These are phyloP conservation scores for Paracanthobrama guichenoti DNA, from an alignment of 2,113 vertebrate species.

Conservation along the genomic window DNA sequence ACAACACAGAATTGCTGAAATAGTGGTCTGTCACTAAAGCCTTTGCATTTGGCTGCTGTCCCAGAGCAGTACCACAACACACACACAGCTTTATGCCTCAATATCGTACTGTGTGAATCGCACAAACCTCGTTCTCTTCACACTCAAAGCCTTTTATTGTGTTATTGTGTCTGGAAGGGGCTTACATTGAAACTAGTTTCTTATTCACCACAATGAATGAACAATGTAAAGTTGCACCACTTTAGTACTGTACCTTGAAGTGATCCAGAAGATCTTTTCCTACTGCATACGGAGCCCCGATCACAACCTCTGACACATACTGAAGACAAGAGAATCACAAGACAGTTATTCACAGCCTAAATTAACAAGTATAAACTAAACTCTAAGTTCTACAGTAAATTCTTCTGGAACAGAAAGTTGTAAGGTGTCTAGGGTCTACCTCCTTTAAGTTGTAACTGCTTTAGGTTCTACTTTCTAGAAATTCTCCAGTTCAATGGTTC, in stretches of 20 bases:
- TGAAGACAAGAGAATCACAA: slow-evolving; percentile 59
- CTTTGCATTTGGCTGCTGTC: slow-evolving; percentile 21
- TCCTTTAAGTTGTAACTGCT: background rate
- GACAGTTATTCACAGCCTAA: background rate
- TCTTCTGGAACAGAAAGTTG: background rate
- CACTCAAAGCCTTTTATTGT: slow-evolving; percentile 29
- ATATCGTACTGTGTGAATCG: background rate
- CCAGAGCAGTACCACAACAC: slow-evolving; percentile 1
- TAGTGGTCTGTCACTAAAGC: slow-evolving; percentile 34
- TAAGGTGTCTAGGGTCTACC: background rate
- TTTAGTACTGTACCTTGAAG: slow-evolving; percentile 81
- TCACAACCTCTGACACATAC: slow-evolving; percentile 97
- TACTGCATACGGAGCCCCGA: slow-evolving; percentile 91
- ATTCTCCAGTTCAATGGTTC: background rate
- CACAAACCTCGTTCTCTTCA: slow-evolving; percentile 9
- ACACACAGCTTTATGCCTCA: background rate
- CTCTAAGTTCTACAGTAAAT: background rate
- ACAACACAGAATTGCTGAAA: slow-evolving; percentile 19
- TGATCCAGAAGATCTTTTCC: slow-evolving; percentile 92
- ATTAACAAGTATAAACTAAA: background rate
- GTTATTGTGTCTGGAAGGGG: slow-evolving; percentile 9
- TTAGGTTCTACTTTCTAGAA: background rate
- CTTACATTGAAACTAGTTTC: background rate
- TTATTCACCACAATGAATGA: background rate
- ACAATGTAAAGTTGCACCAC: background rate